phyloP scores from a whole-genome alignment of 1,140 invertebrate genomes.

The Papilio xuthus region DNA sequence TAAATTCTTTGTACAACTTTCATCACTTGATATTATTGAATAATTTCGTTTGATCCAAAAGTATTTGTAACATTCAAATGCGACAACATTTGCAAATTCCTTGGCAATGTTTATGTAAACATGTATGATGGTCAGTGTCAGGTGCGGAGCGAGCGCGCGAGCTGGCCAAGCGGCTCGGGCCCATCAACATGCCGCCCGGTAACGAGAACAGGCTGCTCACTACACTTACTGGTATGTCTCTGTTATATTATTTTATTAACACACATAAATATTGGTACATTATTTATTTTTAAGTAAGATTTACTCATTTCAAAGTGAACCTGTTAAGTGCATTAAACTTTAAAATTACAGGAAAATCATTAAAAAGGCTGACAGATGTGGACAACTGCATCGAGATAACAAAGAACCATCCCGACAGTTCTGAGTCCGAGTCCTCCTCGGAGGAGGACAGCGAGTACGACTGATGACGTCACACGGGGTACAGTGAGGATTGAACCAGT shows the following conservation, averaged over 20 bases:
- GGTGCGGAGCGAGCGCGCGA: conserved; percentile 71
- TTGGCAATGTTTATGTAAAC: too few relatives aligned
- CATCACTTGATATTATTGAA: too few relatives aligned
- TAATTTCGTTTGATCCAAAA: too few relatives aligned
- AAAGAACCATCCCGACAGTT: conserved; percentile 78
- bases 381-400: conserved; percentile 81
- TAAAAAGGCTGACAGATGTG: conserved; percentile 77
- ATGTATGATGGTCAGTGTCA: conserved; percentile 50
- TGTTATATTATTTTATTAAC: too few relatives aligned
- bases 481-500: neutral
- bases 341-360: conserved; percentile 67
- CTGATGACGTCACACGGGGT: conserved; percentile 49
- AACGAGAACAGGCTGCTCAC: conserved; percentile 73
- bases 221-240: conserved; percentile 70
- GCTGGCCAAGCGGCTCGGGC: conserved; percentile 71
- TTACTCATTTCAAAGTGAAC: too few relatives aligned
- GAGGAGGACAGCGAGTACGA: conserved; percentile 77
- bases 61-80: too few relatives aligned
- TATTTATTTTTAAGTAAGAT: too few relatives aligned
- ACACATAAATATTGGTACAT: too few relatives aligned
- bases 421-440: conserved; percentile 73
- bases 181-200: conserved; percentile 67
- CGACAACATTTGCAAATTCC: too few relatives aligned
- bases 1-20: neutral
- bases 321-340: neutral